Evolutionary conservation across 2,888 invertebrate species (phyloP).

Genomic region (Argyra leucocephala): DNA sequence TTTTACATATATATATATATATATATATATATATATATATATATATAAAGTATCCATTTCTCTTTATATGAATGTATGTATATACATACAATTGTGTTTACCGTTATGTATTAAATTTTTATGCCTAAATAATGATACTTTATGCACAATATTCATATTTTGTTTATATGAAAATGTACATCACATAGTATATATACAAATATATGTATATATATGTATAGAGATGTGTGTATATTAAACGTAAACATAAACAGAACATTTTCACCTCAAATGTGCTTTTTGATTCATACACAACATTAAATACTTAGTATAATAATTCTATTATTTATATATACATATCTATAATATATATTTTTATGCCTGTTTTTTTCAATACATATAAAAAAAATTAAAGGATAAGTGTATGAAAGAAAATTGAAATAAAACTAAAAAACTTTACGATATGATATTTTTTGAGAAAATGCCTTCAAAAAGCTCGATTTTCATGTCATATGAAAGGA

Average conservation of each 20-base stretch:
- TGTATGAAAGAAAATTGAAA: background rate
- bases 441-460: background rate
- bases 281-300: too few species aligned
- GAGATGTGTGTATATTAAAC: background rate
- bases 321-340: too few species aligned
- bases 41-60: background rate
- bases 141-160: too few species aligned
- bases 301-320: too few species aligned
- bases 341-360: too few species aligned
- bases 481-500: too few species aligned
- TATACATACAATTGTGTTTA: too few species aligned
- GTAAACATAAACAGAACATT: background rate
- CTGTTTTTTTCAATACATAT: too few species aligned
- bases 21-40: background rate
- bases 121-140: too few species aligned
- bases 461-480: background rate
- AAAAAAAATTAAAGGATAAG: background rate
- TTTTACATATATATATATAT: background rate
- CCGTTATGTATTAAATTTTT: too few species aligned
- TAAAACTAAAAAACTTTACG: background rate
- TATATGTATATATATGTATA: background rate
- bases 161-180: background rate
- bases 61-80: too few species aligned
- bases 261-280: background rate
- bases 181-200: background rate